A percentile compares a stretch with the other conserved stretches of the same genome.
Conservation (phyloP, 2,888 invertebrate genomes). For the Vesta saturnalis region DNA sequence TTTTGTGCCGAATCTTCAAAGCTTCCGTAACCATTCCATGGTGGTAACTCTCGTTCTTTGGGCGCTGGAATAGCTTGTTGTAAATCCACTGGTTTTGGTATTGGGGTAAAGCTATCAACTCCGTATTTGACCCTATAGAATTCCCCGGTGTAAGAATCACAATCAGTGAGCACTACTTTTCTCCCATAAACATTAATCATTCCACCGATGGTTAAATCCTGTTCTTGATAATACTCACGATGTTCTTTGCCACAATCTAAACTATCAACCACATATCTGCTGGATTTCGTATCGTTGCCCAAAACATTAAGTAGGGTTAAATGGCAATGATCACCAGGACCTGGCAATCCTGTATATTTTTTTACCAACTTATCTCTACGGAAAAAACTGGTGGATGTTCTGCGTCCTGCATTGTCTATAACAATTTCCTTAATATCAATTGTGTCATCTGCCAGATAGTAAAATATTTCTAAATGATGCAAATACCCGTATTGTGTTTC, state of each 20-base stretch:
- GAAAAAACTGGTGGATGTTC: conserved; percentile 77
- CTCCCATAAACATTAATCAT: conserved; percentile 85
- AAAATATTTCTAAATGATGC: conserved; percentile 82
- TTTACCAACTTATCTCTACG: conserved; percentile 82
- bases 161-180: conserved; percentile 80
- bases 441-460: conserved; percentile 88
- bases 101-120: conserved; percentile 72
- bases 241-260: conserved; percentile 65
- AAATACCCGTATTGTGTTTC: conserved; percentile 79
- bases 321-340: conserved; percentile 64
- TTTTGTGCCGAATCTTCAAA: conserved; percentile 91
- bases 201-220: conserved; percentile 84
- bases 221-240: conserved; percentile 70
- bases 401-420: conserved; percentile 74
- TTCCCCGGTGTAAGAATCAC: conserved; percentile 86
- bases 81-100: conserved; percentile 62
- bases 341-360: conserved; percentile 63
- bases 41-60: conserved; percentile 71
- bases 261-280: conserved; percentile 69
- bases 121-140: conserved; percentile 72
- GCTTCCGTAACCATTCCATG: conserved; percentile 91
- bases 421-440: conserved; percentile 85
- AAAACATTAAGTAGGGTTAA: conserved; percentile 72
- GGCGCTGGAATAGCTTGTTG: conserved; percentile 51
- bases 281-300: conserved; percentile 64